These are phyloP conservation scores for Parauchenoglanis ngamensis DNA, from an alignment of 2,797 vertebrate species.

Conservation along the genomic window DNA sequence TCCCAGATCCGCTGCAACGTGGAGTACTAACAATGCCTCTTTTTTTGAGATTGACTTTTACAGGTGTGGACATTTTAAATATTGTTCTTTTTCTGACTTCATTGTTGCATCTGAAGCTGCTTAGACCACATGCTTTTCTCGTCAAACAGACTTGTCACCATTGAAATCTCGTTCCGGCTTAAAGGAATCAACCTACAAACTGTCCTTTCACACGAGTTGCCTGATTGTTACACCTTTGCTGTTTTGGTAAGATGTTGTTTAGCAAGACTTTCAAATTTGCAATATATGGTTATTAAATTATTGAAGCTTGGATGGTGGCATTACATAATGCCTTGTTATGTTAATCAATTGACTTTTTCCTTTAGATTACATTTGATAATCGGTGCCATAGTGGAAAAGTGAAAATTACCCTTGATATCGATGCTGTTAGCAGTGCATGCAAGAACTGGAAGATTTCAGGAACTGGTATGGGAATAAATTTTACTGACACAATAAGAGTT, in stretches of 20 bases:
- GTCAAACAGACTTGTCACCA: constrained; percentile 80
- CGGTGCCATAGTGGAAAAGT: constrained; percentile 93
- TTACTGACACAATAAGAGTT: background rate
- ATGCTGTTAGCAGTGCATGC: constrained; percentile 82
- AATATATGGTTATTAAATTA: background rate
- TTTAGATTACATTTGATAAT: constrained; percentile 90
- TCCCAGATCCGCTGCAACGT: constrained; percentile 61
- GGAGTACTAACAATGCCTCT: constrained; percentile 68
- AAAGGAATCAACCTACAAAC: constrained; percentile 93
- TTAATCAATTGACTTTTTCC: background rate
- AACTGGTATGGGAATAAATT: constrained; percentile 74
- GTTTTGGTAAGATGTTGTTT: constrained; percentile 77
- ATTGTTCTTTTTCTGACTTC: background rate
- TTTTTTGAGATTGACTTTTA: constrained; percentile 77
- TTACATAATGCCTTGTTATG: background rate
- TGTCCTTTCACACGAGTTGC: constrained; percentile 83
- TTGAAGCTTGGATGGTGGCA: background rate
- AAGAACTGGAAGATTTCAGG: constrained; percentile 87
- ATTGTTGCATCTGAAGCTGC: background rate
- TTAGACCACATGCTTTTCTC: background rate
- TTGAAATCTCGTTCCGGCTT: constrained; percentile 86
- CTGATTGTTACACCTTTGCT: constrained; percentile 90
- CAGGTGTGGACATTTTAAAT: constrained; percentile 62
- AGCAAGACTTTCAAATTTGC: background rate
- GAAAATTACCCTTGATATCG: constrained; percentile 87